These are phyloP conservation scores for Menidia beryllina DNA, from an alignment of 2,113 vertebrate species.

Conservation along the genomic window DNA sequence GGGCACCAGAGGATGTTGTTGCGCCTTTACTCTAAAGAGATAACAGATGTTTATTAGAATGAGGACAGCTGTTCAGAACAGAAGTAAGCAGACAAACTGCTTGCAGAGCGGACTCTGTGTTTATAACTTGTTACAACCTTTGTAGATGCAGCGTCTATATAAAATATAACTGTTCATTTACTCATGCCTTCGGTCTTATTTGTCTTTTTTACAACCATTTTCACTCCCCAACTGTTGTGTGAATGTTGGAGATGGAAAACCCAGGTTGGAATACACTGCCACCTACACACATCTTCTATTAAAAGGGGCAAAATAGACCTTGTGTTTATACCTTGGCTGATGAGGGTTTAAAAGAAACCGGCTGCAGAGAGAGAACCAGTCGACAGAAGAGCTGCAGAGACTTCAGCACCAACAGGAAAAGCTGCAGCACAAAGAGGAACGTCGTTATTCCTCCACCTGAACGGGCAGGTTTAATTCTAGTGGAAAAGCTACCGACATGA, in stretches of 20 bases:
- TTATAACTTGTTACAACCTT: too few species aligned
- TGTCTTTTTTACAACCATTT: too few species aligned
- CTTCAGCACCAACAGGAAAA: conserved; percentile 91
- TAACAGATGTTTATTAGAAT: not conserved
- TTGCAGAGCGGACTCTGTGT: too few species aligned
- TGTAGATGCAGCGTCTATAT: too few species aligned
- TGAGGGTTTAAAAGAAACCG: conserved; percentile 86
- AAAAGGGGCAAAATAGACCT: too few species aligned
- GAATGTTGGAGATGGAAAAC: too few species aligned
- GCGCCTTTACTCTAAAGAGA: conserved; percentile 56
- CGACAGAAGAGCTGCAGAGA: conserved; percentile 89
- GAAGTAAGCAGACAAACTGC: not conserved
- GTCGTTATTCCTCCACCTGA: not conserved
- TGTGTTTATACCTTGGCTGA: conserved; percentile 82
- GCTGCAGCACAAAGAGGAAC: conserved; percentile 71
- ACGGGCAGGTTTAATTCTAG: not conserved
- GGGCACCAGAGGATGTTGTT: conserved; percentile 23
- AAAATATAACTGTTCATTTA: too few species aligned
- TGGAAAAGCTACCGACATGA: conserved; percentile 82
- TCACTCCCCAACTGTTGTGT: too few species aligned
- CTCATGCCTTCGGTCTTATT: too few species aligned
- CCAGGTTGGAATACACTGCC: too few species aligned
- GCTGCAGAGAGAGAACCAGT: conserved; percentile 93
- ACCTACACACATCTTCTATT: too few species aligned
- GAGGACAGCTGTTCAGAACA: too few species aligned